Base-by-base conservation (phyloP, 2,113 vertebrate genomes). In the Leptobrachium ailaonicum region DNA sequence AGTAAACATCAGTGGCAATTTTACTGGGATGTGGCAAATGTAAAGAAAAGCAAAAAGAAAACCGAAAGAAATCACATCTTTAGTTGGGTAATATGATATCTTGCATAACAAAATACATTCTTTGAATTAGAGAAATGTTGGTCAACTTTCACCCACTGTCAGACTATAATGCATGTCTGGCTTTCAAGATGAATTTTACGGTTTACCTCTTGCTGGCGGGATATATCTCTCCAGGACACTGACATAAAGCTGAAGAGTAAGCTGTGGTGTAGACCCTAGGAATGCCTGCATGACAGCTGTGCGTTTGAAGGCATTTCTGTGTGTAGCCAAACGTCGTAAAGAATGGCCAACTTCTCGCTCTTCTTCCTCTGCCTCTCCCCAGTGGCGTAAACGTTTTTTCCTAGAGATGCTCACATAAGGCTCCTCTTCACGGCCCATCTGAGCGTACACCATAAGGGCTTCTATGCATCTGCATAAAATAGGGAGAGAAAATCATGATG, bases 271-370 rank as follows among this genome's bases (percentile, higher is more conserved):
- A 82, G 98, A 99, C 83, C 97, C 96, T 86, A 99, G 89, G 88
- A 99, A 99, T 10, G 98, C 97, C 91, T 99, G 97, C 84, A 99
- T 98, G 83, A 98, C 93, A 0, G 96, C 93, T 45, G 95, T 93
- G 85, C 97, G 96, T 77, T 98, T 97, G 91, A 99, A 99, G 89
- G 98, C 97, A 1, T 98, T 92, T 79, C 94, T 94, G 87, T 99
- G 98, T 0, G 88, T 90, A 70, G 93, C 91, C 88, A 99, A 88
- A 41, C 84, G 94, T 74, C 97, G 93, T 82, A 94, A 91, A 0
- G 94, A 92, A 83, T 96, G 96, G 1, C 96, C 95, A 20, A 98
- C 94, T 89, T 99, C 95, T 91, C 93, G 93, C 91, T 99, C 98
- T 85, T 94, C 89, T 84, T 94, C 94, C 63, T 86, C 83, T 62